phyloP scores from a whole-genome alignment of 2,888 invertebrate genomes.

The Lasius platythorax region DNA sequence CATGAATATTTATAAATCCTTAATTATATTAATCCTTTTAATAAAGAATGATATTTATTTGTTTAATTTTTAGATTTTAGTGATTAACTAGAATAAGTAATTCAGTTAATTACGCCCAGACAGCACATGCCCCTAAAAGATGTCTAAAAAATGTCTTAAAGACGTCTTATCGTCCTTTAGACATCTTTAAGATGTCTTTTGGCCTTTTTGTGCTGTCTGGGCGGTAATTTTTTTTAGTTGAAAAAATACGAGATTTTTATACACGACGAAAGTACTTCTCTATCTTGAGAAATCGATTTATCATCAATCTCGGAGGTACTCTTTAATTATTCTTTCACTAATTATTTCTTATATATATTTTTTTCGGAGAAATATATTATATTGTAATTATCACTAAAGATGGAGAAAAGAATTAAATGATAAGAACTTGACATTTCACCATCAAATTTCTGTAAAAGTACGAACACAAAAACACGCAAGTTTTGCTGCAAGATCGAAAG shows the following conservation, averaged over 20 bases:
- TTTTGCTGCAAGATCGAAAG: too few species aligned
- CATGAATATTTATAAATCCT: neutral
- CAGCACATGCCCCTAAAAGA: too few species aligned
- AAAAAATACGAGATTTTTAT: too few species aligned
- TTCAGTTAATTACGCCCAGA: neutral
- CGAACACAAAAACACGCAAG: too few species aligned
- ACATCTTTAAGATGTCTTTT: too few species aligned
- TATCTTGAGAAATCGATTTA: neutral
- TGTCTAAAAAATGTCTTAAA: too few species aligned
- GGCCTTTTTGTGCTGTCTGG: too few species aligned
- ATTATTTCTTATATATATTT: neutral
- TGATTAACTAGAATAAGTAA: neutral
- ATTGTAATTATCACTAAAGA: neutral
- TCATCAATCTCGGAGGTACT: neutral
- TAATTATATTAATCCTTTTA: neutral
- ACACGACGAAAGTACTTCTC: slow-evolving; percentile 7
- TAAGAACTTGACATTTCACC: neutral
- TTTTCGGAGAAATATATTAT: neutral
- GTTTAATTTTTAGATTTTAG: neutral
- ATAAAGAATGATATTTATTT: neutral
- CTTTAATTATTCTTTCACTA: neutral
- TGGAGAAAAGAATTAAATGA: neutral
- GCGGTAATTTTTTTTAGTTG: too few species aligned
- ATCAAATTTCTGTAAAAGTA: neutral
- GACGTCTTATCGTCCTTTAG: too few species aligned